Evolutionary conservation across 2,888 invertebrate genomes (phyloP).

Genomic region (Heliconius charithonia): DNA sequence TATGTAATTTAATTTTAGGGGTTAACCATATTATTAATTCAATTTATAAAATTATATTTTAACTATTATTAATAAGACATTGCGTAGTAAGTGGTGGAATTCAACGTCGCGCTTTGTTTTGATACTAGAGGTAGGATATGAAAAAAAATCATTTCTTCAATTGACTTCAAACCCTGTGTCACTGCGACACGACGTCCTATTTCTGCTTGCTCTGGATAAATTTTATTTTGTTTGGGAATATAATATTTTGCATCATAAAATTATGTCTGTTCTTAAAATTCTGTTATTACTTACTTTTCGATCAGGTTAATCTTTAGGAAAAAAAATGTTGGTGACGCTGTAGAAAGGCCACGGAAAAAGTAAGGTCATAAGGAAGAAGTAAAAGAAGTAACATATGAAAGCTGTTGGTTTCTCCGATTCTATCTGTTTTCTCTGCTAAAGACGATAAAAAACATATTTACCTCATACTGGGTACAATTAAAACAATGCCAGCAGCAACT

Average conservation of each 20-base stretch:
- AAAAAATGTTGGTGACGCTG: too few relatives aligned
- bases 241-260: not conserved
- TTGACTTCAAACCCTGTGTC: too few relatives aligned
- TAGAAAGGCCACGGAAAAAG: too few relatives aligned
- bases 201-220: not conserved
- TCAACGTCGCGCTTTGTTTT: not conserved
- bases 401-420: not conserved
- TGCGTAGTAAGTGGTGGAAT: not conserved
- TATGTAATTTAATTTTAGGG: not conserved
- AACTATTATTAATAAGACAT: not conserved
- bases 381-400: not conserved
- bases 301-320: too few relatives aligned
- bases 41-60: not conserved
- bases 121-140: not conserved
- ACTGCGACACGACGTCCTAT: too few relatives aligned
- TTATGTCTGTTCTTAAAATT: not conserved
- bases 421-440: not conserved
- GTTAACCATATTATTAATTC: not conserved
- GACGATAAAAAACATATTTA: slow-evolving; percentile 12
- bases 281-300: too few relatives aligned
- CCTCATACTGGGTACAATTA: slow-evolving; percentile 94
- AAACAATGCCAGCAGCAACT: slow-evolving; percentile 95
- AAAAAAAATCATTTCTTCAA: not conserved
- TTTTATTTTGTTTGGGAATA: not conserved
- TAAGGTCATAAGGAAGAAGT: not conserved